A percentile compares a stretch with the other conserved stretches of the same genome.
phyloP scores from a whole-genome alignment of 2,113 vertebrate genomes.

The Natator depressus region DNA sequence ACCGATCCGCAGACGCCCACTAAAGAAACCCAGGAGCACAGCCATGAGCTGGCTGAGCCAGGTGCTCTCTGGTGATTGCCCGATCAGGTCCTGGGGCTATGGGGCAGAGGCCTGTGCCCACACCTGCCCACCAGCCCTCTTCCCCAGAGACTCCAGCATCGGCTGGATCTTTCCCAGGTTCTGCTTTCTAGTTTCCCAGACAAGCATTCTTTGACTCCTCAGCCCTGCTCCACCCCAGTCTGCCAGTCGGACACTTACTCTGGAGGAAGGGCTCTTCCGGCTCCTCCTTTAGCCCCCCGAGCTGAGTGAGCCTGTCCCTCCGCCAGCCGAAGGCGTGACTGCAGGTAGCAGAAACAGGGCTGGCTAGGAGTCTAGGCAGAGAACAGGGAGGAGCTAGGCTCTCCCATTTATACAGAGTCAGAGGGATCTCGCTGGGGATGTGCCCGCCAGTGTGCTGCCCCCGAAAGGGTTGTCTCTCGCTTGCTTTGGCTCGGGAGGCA shows the following conservation, averaged over 20 bases:
- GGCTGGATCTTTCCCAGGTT: accelerated
- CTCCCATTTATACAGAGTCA: neutral
- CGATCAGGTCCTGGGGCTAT: neutral
- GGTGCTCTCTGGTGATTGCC: neutral
- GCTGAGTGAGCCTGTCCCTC: neutral
- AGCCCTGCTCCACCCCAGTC: neutral
- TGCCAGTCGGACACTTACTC: neutral
- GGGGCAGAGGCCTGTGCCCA: neutral
- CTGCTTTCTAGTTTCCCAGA: neutral
- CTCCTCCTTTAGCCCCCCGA: accelerated
- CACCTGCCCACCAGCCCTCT: neutral
- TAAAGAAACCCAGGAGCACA: neutral
- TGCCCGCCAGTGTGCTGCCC: constrained; percentile 10
- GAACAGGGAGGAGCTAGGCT: neutral
- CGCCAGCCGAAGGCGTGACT: neutral
- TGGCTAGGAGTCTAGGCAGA: accelerated
- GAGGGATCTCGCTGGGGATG: constrained; percentile 22
- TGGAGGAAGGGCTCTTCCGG: neutral
- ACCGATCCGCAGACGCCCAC: neutral
- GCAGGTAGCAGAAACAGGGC: neutral
- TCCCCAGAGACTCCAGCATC: neutral
- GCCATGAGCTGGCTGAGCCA: neutral
- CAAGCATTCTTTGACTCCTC: neutral
- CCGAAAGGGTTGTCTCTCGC: constrained; percentile 3
- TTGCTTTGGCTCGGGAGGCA: constrained; percentile 16